Conservation (phyloP, 2,113 vertebrate species). For the Callospermophilus lateralis region DNA sequence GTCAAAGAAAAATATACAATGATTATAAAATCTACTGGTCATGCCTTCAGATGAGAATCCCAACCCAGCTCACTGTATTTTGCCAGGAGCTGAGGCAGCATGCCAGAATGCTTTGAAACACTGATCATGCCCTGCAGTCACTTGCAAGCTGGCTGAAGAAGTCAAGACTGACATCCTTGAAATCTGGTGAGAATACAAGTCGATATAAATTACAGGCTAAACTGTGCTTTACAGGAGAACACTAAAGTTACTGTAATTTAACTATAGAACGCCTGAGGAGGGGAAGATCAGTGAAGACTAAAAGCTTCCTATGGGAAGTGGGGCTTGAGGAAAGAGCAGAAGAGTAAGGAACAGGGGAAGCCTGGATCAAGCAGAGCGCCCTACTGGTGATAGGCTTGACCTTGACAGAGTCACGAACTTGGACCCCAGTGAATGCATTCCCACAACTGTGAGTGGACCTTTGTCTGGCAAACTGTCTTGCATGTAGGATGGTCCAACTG, state of each 20-base stretch:
- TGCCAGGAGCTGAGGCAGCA: background rate
- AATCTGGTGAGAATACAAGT: conserved; percentile 59
- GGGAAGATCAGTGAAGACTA: background rate
- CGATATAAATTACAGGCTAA: conserved; percentile 52
- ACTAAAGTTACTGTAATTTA: background rate
- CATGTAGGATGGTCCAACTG: background rate
- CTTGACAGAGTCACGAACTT: accelerated
- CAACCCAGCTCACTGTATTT: background rate
- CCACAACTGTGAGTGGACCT: accelerated
- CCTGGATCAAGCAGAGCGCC: accelerated
- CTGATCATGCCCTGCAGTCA: background rate
- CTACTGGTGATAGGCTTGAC: background rate
- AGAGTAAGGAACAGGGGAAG: background rate
- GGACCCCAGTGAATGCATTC: too few relatives aligned
- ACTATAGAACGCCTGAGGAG: background rate
- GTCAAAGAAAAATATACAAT: conserved; percentile 12
- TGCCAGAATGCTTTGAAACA: background rate
- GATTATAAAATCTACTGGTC: conserved; percentile 55
- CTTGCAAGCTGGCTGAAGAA: background rate
- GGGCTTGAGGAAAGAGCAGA: background rate
- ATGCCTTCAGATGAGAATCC: background rate
- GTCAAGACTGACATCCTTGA: conserved; percentile 38
- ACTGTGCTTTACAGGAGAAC: background rate
- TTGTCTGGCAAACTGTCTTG: background rate
- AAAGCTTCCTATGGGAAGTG: background rate